Evolutionary conservation across 30 jellyfish, hydroid and myxozoan genomes (phyloP).

Genomic region (Rhopilema esculentum): DNA sequence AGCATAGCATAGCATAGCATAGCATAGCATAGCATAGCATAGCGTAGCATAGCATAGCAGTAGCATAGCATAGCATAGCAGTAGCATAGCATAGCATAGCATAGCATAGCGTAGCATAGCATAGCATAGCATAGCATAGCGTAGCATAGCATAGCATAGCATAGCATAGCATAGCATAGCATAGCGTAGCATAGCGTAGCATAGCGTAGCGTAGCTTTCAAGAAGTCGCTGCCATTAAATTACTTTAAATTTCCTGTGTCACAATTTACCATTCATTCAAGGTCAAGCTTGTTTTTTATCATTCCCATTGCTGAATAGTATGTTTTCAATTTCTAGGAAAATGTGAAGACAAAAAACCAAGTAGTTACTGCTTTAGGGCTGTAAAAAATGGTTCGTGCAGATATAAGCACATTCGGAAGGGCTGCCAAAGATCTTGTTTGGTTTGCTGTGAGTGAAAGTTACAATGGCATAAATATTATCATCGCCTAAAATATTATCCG

Average conservation of each 20-base stretch:
- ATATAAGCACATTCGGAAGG: background rate
- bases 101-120: constrained; percentile 1
- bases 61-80: constrained; percentile 6
- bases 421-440: constrained; percentile 25
- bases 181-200: background rate
- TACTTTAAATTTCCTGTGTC: too few species aligned
- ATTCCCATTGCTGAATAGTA: too few species aligned
- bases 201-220: constrained; percentile 1
- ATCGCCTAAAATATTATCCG: too few species aligned
- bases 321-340: too few species aligned
- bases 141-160: constrained; percentile 1
- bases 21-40: background rate
- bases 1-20: background rate
- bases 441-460: constrained; percentile 23
- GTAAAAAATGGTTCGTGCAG: background rate
- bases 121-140: constrained; percentile 6
- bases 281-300: too few species aligned
- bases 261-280: too few species aligned
- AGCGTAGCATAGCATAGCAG: background rate
- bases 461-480: too few species aligned
- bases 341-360: too few species aligned
- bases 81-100: constrained; percentile 7
- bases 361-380: too few species aligned
- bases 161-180: constrained; percentile 6
- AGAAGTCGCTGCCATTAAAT: too few species aligned